A percentile compares a stretch with the other conserved stretches of the same genome.
Conservation (phyloP, 53 echinoderm and acorn worm species). For the Echinometra lucunter region DNA sequence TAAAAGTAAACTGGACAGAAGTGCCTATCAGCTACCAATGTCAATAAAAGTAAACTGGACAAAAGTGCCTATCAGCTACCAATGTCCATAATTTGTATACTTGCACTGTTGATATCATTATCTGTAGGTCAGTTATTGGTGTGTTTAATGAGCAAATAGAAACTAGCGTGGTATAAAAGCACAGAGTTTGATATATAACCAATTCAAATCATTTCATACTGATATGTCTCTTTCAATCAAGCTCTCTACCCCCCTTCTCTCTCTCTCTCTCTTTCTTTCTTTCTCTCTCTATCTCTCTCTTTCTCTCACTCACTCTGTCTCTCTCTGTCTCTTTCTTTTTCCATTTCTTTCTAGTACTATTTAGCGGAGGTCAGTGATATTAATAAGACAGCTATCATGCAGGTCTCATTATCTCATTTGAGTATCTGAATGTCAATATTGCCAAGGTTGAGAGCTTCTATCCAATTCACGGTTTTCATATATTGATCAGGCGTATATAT, state of each 20-base stretch:
- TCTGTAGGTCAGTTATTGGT: constrained; percentile 42
- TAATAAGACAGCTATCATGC: constrained; percentile 20
- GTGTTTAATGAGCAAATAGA: constrained; percentile 35
- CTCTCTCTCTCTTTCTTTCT: background rate
- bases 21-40: constrained; percentile 5
- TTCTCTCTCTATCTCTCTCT: background rate
- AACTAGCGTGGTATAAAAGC: background rate
- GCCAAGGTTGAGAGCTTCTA: constrained; percentile 39
- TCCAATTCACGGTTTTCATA: background rate
- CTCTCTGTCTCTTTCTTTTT: background rate
- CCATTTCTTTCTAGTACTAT: background rate
- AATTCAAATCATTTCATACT: constrained; percentile 12
- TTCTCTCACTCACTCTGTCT: background rate
- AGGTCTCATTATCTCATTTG: constrained; percentile 32
- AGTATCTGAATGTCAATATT: constrained; percentile 54
- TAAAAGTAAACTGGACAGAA: constrained; percentile 14
- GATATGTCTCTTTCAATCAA: background rate
- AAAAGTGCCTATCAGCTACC: background rate
- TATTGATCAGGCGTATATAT: background rate
- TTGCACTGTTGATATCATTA: constrained; percentile 10
- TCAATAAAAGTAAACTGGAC: background rate
- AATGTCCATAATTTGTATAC: constrained; percentile 7
- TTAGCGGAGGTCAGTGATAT: constrained; percentile 26
- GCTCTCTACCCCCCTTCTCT: background rate
- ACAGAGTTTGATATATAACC: background rate